phyloP scores from a whole-genome alignment of 1,140 invertebrate species.

The Camponotus floridanus region DNA sequence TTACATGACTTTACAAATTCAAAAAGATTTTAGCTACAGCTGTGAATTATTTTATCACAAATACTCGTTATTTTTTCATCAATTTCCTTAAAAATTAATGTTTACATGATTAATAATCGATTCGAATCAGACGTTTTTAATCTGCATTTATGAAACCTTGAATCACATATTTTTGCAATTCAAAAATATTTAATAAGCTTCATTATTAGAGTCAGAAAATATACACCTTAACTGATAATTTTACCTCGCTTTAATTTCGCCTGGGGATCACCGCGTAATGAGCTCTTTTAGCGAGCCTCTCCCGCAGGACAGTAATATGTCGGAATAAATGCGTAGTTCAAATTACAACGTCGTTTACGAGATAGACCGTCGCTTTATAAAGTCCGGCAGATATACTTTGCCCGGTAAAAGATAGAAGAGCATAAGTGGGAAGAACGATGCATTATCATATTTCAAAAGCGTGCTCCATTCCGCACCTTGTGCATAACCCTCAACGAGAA shows the following conservation, averaged over 20 bases:
- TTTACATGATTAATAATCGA: not conserved
- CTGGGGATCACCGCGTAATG: slow-evolving; percentile 44
- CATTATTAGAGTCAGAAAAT: slow-evolving; percentile 10
- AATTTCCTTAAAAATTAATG: too few relatives aligned
- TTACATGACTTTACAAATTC: not conserved
- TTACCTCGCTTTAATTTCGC: slow-evolving; percentile 44
- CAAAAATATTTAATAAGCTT: not conserved
- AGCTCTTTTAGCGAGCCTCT: slow-evolving; percentile 35
- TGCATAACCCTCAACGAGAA: slow-evolving; percentile 56
- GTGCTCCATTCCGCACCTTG: slow-evolving; percentile 2
- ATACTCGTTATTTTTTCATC: too few relatives aligned
- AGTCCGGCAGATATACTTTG: slow-evolving; percentile 24
- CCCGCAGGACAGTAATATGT: slow-evolving; percentile 32
- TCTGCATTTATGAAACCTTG: not conserved
- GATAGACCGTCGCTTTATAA: slow-evolving; percentile 52
- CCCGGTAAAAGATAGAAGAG: slow-evolving; percentile 7
- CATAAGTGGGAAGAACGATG: slow-evolving; percentile 35
- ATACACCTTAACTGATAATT: slow-evolving; percentile 21
- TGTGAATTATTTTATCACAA: not conserved
- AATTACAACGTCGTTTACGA: slow-evolving; percentile 48
- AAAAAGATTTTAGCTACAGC: not conserved
- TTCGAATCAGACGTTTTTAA: not conserved
- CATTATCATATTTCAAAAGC: slow-evolving; percentile 59
- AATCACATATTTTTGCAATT: not conserved
- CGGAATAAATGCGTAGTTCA: slow-evolving; percentile 34